Evolutionary conservation across 1,140 invertebrate genomes (phyloP), one percentile per base, ranked within the genome.

Genomic region (Berghia stephanieae): DNA sequence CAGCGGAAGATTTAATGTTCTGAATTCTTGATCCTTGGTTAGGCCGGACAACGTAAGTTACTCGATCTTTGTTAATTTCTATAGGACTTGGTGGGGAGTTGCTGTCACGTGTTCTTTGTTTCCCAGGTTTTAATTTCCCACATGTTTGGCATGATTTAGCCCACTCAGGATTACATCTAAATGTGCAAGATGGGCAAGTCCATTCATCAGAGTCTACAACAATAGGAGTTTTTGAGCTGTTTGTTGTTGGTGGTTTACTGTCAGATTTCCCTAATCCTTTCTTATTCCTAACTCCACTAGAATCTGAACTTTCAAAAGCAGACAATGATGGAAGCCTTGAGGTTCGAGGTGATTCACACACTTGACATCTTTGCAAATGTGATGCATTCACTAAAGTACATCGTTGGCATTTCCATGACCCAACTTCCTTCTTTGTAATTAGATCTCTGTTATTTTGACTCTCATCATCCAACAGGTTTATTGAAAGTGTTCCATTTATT

Each of bases 131-230:
- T 24, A 16, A 10, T 75, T 73, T 76, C 5, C 60, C 69, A 80
- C 86, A 87, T 10, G 63, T 78, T 38, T 80, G 73, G 77, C 86
- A 87, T 46, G 75, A 73, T 2, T 78, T 74, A 36, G 42, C 77
- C 78, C 79, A 85, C 13, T 63, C 31, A 38, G 84, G 81, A 74
- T 87, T 87, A 63, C 81, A 82, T n/a, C 73, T 66, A 74, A 82
- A 86, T 27, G 81, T 84, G 75, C 86, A 87, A 8, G 75, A 36
- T 6, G 42, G 31, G 70, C 86, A 87, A 16, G 60, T 81, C 86
- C 86, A 87, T 73, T 84, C 82, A 27, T 78, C 72, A 31, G 70
- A 79, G 10, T 75, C 80, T 44, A 52, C 43, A 8, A 46, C 10
- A 16, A n/a, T 42, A 42, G 43, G 40, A 55, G 70, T n/a, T 46